A percentile compares a stretch with the other conserved stretches of the same genome.
These are phyloP conservation scores for Sesia bembeciformis DNA, from an alignment of 2,888 invertebrate genomes.

Conservation along the genomic window DNA sequence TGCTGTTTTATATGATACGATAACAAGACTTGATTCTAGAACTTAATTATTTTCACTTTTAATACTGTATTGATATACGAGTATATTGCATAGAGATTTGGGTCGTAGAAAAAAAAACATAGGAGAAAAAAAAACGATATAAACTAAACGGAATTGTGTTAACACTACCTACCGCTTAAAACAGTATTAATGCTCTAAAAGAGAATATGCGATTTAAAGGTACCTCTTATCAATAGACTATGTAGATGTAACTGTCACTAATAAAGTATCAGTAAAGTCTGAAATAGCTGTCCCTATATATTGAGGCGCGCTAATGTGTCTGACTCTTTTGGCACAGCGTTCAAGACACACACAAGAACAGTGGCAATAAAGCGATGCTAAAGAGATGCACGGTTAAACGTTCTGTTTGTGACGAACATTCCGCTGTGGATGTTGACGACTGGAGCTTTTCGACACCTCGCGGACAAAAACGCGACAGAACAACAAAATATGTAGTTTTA, in stretches of 20 bases:
- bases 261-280: conserved; percentile 22
- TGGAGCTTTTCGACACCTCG: conserved; percentile 17
- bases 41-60: too few species aligned
- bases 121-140: too few species aligned
- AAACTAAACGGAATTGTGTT: too few species aligned
- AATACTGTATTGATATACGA: too few species aligned
- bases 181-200: too few species aligned
- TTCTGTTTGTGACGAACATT: conserved; percentile 40
- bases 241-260: background rate
- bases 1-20: too few species aligned
- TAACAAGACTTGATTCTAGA: too few species aligned
- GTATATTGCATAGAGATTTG: too few species aligned
- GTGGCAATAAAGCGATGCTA: conserved; percentile 16
- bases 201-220: too few species aligned
- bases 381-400: conserved; percentile 38
- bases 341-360: conserved; percentile 26
- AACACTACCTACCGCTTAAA: too few species aligned
- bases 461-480: background rate
- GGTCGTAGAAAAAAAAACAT: too few species aligned
- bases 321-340: conserved; percentile 40
- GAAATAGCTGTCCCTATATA: conserved; percentile 39
- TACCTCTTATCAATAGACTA: too few species aligned
- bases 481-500: background rate
- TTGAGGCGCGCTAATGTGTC: conserved; percentile 31
- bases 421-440: conserved; percentile 23